phyloP scores from a whole-genome alignment of 2,113 vertebrate genomes.

The Formicarius rufipectus region DNA sequence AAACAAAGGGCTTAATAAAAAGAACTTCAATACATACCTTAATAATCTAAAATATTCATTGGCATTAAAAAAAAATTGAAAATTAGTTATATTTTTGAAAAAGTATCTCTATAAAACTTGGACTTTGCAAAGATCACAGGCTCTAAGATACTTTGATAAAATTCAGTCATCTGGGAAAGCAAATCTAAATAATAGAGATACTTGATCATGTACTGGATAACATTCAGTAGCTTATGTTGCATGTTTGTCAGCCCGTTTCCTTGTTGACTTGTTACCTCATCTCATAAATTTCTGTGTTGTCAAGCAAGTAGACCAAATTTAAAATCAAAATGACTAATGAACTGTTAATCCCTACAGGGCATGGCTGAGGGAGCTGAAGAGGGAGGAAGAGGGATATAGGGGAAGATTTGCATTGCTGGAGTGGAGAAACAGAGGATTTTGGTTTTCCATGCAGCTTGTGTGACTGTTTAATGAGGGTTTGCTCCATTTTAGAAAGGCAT shows the following conservation, averaged over 20 bases:
- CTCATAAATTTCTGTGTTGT: neutral
- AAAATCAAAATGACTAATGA: slow-evolving; percentile 28
- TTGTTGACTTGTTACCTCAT: neutral
- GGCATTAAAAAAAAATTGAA: neutral
- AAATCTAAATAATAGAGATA: neutral
- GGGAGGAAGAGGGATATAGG: neutral
- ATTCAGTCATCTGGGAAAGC: neutral
- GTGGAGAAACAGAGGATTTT: slow-evolving; percentile 9
- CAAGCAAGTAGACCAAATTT: slow-evolving; percentile 11
- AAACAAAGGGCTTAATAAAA: neutral
- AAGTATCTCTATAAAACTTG: neutral
- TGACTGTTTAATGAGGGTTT: neutral
- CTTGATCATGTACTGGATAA: neutral
- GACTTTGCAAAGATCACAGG: neutral
- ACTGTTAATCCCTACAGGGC: slow-evolving; percentile 32
- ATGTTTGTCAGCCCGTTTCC: neutral
- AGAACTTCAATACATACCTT: neutral
- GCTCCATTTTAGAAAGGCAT: neutral
- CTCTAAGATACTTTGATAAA: neutral
- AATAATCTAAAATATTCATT: neutral
- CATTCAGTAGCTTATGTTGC: neutral
- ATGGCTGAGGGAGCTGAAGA: neutral
- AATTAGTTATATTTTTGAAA: neutral
- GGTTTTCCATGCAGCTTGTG: neutral
- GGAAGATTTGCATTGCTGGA: neutral